Percentiles rank a stretch among this genome's conserved stretches.
These are phyloP conservation scores for Tauraco hartlaubi DNA, from an alignment of 2,797 vertebrate genomes.

Conservation along the genomic window DNA sequence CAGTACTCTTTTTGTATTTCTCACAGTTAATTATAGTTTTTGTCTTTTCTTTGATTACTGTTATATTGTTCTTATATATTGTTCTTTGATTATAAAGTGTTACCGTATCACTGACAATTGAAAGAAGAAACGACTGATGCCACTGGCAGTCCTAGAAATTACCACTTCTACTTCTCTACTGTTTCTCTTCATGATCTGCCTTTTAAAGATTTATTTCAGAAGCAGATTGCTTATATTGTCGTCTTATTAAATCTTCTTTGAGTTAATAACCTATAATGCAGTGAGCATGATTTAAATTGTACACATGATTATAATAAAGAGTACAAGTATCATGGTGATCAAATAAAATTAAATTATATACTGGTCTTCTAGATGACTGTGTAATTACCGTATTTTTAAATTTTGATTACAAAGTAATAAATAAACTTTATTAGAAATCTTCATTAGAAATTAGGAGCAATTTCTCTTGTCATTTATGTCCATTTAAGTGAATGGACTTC, in stretches of 20 bases:
- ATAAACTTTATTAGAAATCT: background rate
- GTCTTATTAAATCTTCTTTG: constrained; percentile 52
- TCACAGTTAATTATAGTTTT: background rate
- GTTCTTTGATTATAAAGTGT: background rate
- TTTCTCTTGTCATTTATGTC: background rate
- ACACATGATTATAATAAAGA: constrained; percentile 2
- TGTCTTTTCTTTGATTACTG: background rate
- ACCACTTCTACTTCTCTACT: background rate
- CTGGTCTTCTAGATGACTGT: background rate
- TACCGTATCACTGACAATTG: background rate
- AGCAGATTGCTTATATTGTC: background rate
- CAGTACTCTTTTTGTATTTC: background rate
- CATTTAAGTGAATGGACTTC: background rate
- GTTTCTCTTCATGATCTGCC: background rate
- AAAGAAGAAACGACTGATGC: background rate
- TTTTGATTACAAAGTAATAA: constrained; percentile 21
- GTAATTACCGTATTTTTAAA: background rate
- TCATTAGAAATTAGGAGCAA: constrained; percentile 1
- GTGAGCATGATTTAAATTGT: constrained; percentile 46
- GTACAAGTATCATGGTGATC: constrained; percentile 20
- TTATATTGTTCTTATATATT: background rate
- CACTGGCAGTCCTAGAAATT: background rate
- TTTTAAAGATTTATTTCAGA: constrained; percentile 28
- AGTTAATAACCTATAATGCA: constrained; percentile 49
- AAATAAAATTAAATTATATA: constrained; percentile 44